Evolutionary conservation across 2,888 invertebrate species (phyloP).

Genomic region (Cryptus armator): DNA sequence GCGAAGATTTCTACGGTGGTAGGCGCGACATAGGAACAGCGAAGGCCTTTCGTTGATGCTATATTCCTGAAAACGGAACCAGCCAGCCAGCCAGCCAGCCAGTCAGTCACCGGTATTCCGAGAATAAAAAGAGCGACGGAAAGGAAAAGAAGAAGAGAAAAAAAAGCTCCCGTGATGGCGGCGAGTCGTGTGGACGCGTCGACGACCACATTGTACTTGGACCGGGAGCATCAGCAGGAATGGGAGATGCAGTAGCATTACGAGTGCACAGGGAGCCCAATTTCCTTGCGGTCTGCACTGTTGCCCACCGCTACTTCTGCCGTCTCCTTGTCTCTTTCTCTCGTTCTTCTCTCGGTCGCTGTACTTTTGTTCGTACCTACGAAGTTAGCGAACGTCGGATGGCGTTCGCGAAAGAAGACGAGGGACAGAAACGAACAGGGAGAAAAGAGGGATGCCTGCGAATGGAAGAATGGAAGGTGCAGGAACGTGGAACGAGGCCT

Average conservation of each 20-base stretch:
- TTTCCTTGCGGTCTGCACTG: conserved; percentile 55
- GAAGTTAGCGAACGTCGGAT: conserved; percentile 65
- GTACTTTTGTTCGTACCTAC: conserved; percentile 67
- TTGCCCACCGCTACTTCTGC: conserved; percentile 10
- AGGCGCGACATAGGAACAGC: conserved; percentile 45
- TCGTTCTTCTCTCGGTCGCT: conserved; percentile 29
- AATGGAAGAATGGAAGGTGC: conserved; percentile 79
- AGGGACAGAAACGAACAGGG: conserved; percentile 42
- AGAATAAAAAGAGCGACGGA: conserved; percentile 77
- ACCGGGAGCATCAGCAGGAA: conserved; percentile 41
- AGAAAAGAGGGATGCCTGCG: conserved; percentile 67
- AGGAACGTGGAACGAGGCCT: conserved; percentile 33
- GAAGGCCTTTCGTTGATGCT: conserved; percentile 33
- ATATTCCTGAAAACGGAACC: conserved; percentile 60
- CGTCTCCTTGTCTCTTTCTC: conserved; percentile 15
- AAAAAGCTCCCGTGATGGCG: conserved; percentile 33
- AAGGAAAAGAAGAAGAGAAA: conserved; percentile 17
- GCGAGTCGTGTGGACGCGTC: conserved; percentile 63
- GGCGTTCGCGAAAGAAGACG: conserved; percentile 30
- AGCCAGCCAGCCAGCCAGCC: conserved; percentile 59
- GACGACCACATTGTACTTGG: conserved; percentile 63
- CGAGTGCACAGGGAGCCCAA: conserved; percentile 58
- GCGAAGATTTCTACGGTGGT: conserved; percentile 52
- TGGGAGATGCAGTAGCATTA: conserved; percentile 58
- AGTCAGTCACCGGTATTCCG: conserved; percentile 67